phyloP scores from a whole-genome alignment of 2,888 invertebrate genomes.

The Tetragonula carbonaria region DNA sequence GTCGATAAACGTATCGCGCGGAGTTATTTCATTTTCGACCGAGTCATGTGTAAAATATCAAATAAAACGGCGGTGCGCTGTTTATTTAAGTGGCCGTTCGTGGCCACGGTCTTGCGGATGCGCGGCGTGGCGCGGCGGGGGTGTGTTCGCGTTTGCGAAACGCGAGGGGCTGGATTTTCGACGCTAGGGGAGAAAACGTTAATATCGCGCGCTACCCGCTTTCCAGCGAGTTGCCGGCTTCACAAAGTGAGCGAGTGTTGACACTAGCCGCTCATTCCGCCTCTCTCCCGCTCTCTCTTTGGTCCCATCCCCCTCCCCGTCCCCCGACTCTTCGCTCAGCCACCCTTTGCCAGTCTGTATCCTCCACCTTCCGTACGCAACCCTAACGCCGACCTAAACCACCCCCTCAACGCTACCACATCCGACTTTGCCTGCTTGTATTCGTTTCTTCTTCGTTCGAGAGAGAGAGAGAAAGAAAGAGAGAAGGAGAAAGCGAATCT shows the following conservation, averaged over 20 bases:
- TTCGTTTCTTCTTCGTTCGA: constrained; percentile 18
- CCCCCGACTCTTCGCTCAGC: constrained; percentile 51
- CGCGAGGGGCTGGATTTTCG: constrained; percentile 60
- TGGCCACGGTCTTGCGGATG: constrained; percentile 55
- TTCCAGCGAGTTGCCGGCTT: constrained; percentile 78
- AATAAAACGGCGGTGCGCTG: constrained; percentile 77
- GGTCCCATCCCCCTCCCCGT: constrained; percentile 61
- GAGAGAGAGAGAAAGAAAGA: background rate
- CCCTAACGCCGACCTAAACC: constrained; percentile 59
- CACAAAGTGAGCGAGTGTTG: constrained; percentile 83
- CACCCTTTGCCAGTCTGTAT: constrained; percentile 66
- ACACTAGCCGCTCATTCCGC: constrained; percentile 80
- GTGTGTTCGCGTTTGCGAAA: constrained; percentile 1
- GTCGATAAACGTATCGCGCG: constrained; percentile 71
- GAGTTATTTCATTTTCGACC: constrained; percentile 78
- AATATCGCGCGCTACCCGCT: constrained; percentile 80
- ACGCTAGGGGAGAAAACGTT: constrained; percentile 78
- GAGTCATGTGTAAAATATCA: constrained; percentile 81
- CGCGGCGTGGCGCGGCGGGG: no score
- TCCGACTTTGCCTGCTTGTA: constrained; percentile 57
- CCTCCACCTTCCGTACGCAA: constrained; percentile 63
- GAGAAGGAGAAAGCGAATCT: background rate
- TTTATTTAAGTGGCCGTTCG: constrained; percentile 78
- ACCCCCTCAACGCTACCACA: constrained; percentile 53
- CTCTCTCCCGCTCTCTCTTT: constrained; percentile 48